phyloP scores from a whole-genome alignment of 2,888 invertebrate species.

The Druceiella hillmani region DNA sequence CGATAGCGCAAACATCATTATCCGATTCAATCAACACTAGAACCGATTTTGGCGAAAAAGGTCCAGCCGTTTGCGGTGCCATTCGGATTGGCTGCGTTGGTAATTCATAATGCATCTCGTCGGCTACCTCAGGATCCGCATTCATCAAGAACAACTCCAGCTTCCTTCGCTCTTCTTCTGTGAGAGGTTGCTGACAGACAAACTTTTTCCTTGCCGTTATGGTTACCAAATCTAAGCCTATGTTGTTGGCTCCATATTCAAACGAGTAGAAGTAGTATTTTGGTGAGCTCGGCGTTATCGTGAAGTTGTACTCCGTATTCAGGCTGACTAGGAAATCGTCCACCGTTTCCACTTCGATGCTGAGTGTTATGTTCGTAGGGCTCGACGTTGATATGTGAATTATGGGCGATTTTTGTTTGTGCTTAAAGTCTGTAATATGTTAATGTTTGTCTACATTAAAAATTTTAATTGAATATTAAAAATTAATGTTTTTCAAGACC shows the following conservation, averaged over 20 bases:
- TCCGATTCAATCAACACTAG: constrained; percentile 60
- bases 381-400: constrained; percentile 67
- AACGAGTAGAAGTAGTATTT: constrained; percentile 53
- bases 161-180: constrained; percentile 26
- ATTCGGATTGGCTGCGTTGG: too few species aligned
- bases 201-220: constrained; percentile 38
- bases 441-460: not conserved
- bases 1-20: constrained; percentile 65
- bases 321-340: constrained; percentile 53
- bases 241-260: constrained; percentile 32
- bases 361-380: constrained; percentile 48
- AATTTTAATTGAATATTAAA: too few species aligned
- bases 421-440: not conserved
- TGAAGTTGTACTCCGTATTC: constrained; percentile 38
- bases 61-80: too few species aligned
- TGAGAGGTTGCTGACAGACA: constrained; percentile 52
- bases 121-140: too few species aligned
- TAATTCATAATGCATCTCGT: too few species aligned
- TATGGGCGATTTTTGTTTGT: constrained; percentile 47
- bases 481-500: too few species aligned
- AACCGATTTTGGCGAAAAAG: constrained; percentile 49
- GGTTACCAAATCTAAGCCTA: constrained; percentile 30
- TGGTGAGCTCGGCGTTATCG: constrained; percentile 44
- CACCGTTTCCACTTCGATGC: constrained; percentile 53
- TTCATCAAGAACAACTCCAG: constrained; percentile 31